Conservation (phyloP, 2,797 vertebrate species). For the Micromesistius poutassou region DNA sequence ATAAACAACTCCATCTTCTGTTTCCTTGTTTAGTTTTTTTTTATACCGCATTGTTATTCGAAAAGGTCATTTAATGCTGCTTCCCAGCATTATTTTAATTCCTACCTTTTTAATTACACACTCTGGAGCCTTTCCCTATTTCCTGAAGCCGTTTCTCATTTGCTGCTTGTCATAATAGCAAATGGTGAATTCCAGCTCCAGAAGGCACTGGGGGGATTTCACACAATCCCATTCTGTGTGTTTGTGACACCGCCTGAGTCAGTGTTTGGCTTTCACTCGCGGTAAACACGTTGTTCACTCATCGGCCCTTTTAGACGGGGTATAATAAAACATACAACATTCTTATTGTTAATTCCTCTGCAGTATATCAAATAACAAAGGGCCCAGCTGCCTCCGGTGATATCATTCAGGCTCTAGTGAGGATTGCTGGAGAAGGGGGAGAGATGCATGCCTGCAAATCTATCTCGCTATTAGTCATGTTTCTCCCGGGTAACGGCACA, state of each 20-base stretch:
- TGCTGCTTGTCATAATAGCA: conserved; percentile 57
- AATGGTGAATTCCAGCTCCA: conserved; percentile 54
- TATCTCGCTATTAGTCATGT: background rate
- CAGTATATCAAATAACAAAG: background rate
- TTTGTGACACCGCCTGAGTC: conserved; percentile 1
- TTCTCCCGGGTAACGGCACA: background rate
- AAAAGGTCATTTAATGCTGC: conserved; percentile 53
- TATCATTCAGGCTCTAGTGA: background rate
- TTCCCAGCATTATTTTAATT: conserved; percentile 56
- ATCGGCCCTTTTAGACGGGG: conserved; percentile 24
- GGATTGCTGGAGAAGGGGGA: background rate
- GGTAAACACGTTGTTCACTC: conserved; percentile 53
- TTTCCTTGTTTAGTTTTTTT: background rate
- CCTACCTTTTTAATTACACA: conserved; percentile 66
- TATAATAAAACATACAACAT: background rate
- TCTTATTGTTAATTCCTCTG: background rate
- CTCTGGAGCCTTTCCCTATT: conserved; percentile 47
- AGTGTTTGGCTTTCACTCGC: conserved; percentile 15
- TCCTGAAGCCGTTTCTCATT: conserved; percentile 51
- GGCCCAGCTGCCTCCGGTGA: background rate
- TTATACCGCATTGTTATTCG: background rate
- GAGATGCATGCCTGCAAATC: background rate
- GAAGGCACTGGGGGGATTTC: conserved; percentile 28
- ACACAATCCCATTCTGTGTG: conserved; percentile 37
- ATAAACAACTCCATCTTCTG: background rate